These are phyloP conservation scores for Erpetoichthys calabaricus DNA, from an alignment of 2,797 vertebrate species.

Conservation along the genomic window DNA sequence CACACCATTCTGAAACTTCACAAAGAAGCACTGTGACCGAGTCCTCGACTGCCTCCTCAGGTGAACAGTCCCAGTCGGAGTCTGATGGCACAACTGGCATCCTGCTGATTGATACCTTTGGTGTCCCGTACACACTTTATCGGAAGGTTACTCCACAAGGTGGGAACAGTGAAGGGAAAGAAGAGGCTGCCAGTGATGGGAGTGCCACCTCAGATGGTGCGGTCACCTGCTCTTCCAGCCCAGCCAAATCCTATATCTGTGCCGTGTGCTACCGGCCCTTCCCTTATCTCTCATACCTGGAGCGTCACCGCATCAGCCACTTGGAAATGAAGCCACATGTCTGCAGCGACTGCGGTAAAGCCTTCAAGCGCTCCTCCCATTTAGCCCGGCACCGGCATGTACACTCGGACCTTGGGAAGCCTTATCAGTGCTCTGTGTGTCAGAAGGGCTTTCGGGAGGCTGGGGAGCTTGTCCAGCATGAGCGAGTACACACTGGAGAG, in stretches of 20 bases:
- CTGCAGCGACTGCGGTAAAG: constrained; percentile 27
- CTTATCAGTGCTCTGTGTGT: background rate
- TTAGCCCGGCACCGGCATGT: constrained; percentile 25
- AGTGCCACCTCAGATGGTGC: too few species aligned
- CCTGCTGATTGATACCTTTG: background rate
- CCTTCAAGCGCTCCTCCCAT: constrained; percentile 26
- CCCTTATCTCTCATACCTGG: constrained; percentile 33
- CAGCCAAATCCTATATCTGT: constrained; percentile 18
- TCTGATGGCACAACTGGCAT: background rate
- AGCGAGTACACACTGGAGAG: background rate
- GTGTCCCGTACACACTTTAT: background rate
- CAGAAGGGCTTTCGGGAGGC: background rate
- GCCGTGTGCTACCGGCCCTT: constrained; percentile 31
- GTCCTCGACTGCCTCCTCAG: too few species aligned
- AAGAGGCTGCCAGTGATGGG: background rate
- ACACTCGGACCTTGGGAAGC: constrained; percentile 9
- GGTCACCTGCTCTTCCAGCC: background rate
- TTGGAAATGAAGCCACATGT: constrained; percentile 24
- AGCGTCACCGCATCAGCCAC: constrained; percentile 29
- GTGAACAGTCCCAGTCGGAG: too few species aligned
- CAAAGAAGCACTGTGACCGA: too few species aligned
- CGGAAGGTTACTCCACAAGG: background rate
- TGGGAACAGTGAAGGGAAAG: too few species aligned
- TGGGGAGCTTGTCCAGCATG: background rate
- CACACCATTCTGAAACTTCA: too few species aligned